A percentile compares a stretch with the other conserved stretches of the same genome.
phyloP scores from a whole-genome alignment of 2,113 vertebrate species.

The Riparia riparia region DNA sequence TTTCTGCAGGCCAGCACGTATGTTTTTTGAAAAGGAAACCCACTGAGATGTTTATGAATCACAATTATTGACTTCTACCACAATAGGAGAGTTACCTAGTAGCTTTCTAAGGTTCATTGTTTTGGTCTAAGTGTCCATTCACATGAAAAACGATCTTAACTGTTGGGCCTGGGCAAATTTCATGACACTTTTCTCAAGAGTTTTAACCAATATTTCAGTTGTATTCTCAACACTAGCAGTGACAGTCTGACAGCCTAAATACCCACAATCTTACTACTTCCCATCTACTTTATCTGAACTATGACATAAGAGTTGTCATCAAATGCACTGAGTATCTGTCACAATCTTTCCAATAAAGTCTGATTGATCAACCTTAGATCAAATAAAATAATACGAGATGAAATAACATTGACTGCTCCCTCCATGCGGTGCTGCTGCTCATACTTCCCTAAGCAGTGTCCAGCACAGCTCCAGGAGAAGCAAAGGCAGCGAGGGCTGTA shows the following conservation, averaged over 20 bases:
- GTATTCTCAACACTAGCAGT: not conserved
- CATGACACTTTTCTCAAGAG: not conserved
- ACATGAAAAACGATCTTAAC: not conserved
- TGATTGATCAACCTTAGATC: not conserved
- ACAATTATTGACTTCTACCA: conserved; percentile 33
- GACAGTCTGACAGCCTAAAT: conserved; percentile 42
- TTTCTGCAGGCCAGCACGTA: not conserved
- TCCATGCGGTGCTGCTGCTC: not conserved
- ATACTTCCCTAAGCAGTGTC: not conserved
- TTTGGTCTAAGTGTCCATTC: conserved; percentile 26
- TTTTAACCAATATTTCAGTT: conserved; percentile 43
- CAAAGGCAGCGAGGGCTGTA: not conserved
- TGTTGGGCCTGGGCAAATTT: conserved; percentile 20
- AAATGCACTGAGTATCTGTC: not conserved
- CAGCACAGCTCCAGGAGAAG: not conserved
- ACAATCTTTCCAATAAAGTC: not conserved
- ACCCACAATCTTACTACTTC: not conserved
- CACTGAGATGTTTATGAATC: conserved; percentile 13
- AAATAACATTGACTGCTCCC: not conserved
- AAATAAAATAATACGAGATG: not conserved
- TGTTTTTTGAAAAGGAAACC: conserved; percentile 11
- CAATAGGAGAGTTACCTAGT: not conserved
- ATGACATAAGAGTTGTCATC: not conserved
- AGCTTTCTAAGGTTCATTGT: conserved; percentile 25
- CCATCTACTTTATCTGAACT: not conserved